Conservation (phyloP, 1,140 invertebrate genomes). For the Trachymyrmex septentrionalis region DNA sequence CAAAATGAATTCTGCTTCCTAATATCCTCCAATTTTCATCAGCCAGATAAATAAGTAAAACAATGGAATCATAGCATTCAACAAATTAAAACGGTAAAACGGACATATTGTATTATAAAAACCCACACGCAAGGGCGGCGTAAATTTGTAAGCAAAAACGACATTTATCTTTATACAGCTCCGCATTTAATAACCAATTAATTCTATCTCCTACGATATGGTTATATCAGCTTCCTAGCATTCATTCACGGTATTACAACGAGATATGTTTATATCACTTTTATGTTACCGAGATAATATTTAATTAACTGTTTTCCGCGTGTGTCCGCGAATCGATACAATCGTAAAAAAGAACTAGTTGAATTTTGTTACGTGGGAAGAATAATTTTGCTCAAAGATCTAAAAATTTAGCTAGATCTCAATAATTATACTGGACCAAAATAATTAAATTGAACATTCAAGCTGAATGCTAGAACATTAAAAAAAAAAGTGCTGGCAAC, state of each 20-base stretch:
- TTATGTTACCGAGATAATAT: slow-evolving; percentile 11
- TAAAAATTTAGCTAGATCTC: no score
- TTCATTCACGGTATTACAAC: not conserved
- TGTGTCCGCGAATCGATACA: not conserved
- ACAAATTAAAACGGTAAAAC: slow-evolving; percentile 13
- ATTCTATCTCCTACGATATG: not conserved
- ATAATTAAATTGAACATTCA: no score
- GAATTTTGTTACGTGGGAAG: not conserved
- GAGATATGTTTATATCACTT: slow-evolving; percentile 10
- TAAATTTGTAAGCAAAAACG: not conserved
- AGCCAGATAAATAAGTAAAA: not conserved
- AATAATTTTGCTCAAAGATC: no score
- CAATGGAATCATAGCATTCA: not conserved
- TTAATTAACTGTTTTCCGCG: slow-evolving; percentile 10
- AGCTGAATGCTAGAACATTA: no score
- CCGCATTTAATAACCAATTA: not conserved
- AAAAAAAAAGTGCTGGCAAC: no score
- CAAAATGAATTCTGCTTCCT: not conserved
- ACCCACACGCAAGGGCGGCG: not conserved
- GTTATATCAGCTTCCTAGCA: not conserved
- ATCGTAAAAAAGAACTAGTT: not conserved
- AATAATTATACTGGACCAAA: no score
- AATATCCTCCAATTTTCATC: not conserved
- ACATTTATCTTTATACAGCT: not conserved
- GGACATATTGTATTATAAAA: slow-evolving; percentile 5